Evolutionary conservation across 2,888 invertebrate genomes (phyloP).

Genomic region (Pedicia rivosa): DNA sequence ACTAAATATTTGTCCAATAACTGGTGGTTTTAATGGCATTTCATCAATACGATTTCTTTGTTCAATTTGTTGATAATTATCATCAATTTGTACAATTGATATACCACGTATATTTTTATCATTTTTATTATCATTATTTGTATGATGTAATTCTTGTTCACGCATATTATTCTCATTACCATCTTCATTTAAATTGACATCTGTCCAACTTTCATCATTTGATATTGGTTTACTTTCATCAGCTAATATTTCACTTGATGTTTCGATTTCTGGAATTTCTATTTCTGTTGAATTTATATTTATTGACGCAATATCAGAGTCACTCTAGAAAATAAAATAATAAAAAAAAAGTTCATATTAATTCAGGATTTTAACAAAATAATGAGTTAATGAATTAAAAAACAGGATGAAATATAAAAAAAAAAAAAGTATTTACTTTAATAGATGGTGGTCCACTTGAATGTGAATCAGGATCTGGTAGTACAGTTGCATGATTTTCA

Average conservation of each 20-base stretch:
- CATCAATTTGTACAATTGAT: slow-evolving; percentile 51
- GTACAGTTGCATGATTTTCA: slow-evolving; percentile 68
- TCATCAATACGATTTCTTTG: slow-evolving; percentile 49
- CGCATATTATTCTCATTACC: slow-evolving; percentile 34
- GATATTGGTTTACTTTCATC: slow-evolving; percentile 57
- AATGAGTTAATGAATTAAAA: no score
- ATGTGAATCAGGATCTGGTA: slow-evolving; percentile 64
- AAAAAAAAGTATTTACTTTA: slow-evolving; percentile 42
- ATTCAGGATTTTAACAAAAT: no score
- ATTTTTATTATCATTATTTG: slow-evolving; percentile 42
- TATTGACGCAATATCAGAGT: slow-evolving; percentile 63
- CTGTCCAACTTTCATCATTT: slow-evolving; percentile 83
- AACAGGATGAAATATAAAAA: no score
- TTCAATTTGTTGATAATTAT: slow-evolving; percentile 29
- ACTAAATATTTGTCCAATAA: slow-evolving; percentile 45
- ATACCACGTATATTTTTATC: slow-evolving; percentile 39
- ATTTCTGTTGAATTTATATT: slow-evolving; percentile 57
- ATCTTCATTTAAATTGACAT: slow-evolving; percentile 82
- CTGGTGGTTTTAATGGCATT: slow-evolving; percentile 47
- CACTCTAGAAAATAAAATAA: slow-evolving; percentile 45
- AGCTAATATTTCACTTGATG: slow-evolving; percentile 47
- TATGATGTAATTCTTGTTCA: slow-evolving; percentile 41
- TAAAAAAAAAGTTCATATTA: no score
- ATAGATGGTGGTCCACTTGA: slow-evolving; percentile 63
- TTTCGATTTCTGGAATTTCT: slow-evolving; percentile 51